Percentiles rank a stretch among this genome's conserved stretches.
Evolutionary conservation across 1,140 invertebrate genomes (phyloP).

Genomic region (Anastatus disparis): DNA sequence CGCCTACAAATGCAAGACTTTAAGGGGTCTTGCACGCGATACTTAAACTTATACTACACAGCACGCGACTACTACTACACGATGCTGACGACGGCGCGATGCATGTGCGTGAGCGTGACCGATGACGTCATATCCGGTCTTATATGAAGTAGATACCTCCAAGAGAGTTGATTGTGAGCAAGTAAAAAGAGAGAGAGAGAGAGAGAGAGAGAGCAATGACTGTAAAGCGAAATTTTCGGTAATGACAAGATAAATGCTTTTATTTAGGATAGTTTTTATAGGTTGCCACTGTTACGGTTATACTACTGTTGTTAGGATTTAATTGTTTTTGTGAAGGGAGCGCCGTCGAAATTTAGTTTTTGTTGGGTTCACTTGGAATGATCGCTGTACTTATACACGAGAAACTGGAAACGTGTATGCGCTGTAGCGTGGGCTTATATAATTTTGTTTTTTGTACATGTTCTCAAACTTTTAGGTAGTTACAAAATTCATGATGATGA

Average conservation of each 20-base stretch:
- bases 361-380: neutral
- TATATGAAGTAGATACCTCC: neutral
- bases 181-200: neutral
- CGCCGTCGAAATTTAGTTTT: neutral
- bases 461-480: too few relatives aligned
- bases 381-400: neutral
- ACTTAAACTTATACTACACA: too few relatives aligned
- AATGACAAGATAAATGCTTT: constrained; percentile 21
- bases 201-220: neutral
- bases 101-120: constrained; percentile 20
- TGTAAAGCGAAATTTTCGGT: neutral
- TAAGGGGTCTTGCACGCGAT: too few relatives aligned
- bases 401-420: neutral
- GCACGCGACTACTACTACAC: too few relatives aligned
- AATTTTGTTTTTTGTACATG: too few relatives aligned
- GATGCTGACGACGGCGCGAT: too few relatives aligned
- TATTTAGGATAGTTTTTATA: constrained; percentile 1
- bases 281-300: neutral
- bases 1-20: too few relatives aligned
- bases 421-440: too few relatives aligned
- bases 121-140: constrained; percentile 25
- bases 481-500: too few relatives aligned
- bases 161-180: neutral
- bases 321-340: neutral
- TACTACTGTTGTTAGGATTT: neutral